Conservation (phyloP, 1,140 invertebrate genomes). For the Aleiodes sp. region DNA sequence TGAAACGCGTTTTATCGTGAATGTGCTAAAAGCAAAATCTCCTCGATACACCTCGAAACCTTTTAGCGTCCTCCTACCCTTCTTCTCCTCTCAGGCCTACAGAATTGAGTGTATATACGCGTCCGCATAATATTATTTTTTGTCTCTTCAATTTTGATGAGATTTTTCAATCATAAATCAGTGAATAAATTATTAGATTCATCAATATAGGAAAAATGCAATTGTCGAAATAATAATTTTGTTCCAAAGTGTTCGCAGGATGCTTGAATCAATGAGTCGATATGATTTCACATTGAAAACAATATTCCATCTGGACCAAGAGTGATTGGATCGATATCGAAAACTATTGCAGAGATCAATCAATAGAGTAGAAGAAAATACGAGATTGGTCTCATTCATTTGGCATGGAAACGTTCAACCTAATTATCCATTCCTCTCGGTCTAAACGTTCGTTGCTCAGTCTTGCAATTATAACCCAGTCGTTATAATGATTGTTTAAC, state of each 20-base stretch:
- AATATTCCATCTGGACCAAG: constrained; percentile 49
- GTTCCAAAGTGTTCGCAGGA: not conserved
- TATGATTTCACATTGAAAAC: constrained; percentile 11
- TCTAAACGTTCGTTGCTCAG: constrained; percentile 49
- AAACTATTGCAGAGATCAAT: constrained; percentile 63
- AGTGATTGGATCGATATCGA: constrained; percentile 62
- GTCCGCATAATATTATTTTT: not conserved
- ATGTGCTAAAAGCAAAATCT: constrained; percentile 67
- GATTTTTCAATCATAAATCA: too few relatives aligned
- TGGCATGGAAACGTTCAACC: constrained; percentile 14
- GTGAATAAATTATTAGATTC: too few relatives aligned
- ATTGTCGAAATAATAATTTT: not conserved
- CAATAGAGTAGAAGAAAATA: constrained; percentile 45
- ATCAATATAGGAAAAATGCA: too few relatives aligned
- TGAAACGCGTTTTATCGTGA: constrained; percentile 62
- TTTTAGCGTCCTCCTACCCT: constrained; percentile 60
- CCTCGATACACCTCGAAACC: constrained; percentile 62
- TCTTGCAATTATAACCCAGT: constrained; percentile 58
- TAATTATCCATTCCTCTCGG: constrained; percentile 46
- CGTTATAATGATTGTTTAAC: constrained; percentile 60
- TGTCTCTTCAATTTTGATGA: not conserved
- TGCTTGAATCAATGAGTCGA: not conserved
- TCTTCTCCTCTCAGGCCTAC: not conserved
- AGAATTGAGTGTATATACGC: constrained; percentile 1
- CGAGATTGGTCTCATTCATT: not conserved